Evolutionary conservation across 2,797 vertebrate genomes (phyloP).

Genomic region (Percopsis omiscomaycus): DNA sequence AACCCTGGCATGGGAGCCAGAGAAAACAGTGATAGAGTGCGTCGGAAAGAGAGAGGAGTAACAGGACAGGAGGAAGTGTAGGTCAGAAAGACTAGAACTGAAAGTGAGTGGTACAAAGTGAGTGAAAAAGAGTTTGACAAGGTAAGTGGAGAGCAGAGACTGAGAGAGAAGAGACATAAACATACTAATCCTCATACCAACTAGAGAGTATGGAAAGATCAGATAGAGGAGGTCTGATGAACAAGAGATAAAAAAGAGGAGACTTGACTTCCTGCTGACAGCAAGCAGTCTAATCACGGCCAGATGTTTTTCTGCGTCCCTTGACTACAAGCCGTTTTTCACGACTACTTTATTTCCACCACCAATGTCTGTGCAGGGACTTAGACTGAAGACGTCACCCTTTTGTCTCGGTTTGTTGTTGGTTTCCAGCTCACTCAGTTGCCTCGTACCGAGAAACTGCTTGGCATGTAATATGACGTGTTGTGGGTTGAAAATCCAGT

Average conservation of each 20-base stretch:
- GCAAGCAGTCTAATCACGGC: constrained; percentile 64
- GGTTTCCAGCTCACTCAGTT: constrained; percentile 32
- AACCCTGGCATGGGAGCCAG: constrained; percentile 21
- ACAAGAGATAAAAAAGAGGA: constrained; percentile 38
- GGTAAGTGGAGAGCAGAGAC: background rate
- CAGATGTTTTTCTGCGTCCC: constrained; percentile 66
- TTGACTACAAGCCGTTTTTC: constrained; percentile 44
- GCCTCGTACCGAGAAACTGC: background rate
- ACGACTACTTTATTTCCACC: constrained; percentile 41
- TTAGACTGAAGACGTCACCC: constrained; percentile 26
- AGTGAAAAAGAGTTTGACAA: too few species aligned
- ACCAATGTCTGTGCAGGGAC: constrained; percentile 31
- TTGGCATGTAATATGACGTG: too few species aligned
- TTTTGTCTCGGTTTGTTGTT: constrained; percentile 19
- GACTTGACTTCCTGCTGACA: constrained; percentile 61
- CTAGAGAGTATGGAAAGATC: constrained; percentile 5
- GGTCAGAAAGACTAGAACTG: too few species aligned
- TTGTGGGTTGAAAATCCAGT: too few species aligned
- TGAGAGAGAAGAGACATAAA: constrained; percentile 5
- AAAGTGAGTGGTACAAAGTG: too few species aligned
- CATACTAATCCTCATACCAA: constrained; percentile 34
- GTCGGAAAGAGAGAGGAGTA: too few species aligned
- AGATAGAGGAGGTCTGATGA: constrained; percentile 38
- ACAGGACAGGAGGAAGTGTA: too few species aligned
- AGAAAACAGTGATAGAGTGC: constrained; percentile 16